Conservation (phyloP, 2,797 vertebrate species). For the Moxostoma hubbsi region DNA sequence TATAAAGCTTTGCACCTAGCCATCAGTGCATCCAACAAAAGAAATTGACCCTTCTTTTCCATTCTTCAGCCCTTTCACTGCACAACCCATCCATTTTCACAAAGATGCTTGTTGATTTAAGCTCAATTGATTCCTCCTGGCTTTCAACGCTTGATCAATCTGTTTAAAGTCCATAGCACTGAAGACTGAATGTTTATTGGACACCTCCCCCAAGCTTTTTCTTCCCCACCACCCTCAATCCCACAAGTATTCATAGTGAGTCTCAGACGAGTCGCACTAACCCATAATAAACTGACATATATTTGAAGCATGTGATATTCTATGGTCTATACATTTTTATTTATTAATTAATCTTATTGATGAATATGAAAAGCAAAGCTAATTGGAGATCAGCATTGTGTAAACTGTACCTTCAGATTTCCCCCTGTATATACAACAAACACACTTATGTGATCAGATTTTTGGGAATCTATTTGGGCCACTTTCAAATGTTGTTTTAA, state of each 20-base stretch:
- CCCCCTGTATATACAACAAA: not conserved
- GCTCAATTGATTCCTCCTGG: constrained; percentile 45
- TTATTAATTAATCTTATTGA: not conserved
- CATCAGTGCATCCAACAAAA: constrained; percentile 40
- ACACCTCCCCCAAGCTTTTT: constrained; percentile 9
- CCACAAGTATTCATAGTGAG: constrained; percentile 12
- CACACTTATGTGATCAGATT: no score
- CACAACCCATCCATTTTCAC: constrained; percentile 11
- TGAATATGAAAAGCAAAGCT: constrained; percentile 5
- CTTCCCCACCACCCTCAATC: not conserved
- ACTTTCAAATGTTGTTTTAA: no score
- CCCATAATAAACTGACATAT: not conserved
- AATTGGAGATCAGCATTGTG: constrained; percentile 1
- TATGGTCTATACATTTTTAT: not conserved
- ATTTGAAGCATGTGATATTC: constrained; percentile 4
- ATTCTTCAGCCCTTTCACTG: constrained; percentile 38
- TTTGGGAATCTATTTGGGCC: no score
- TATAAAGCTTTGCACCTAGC: constrained; percentile 48
- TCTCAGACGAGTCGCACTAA: constrained; percentile 1
- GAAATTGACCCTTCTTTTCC: constrained; percentile 21
- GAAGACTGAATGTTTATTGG: constrained; percentile 62
- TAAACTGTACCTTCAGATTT: not conserved
- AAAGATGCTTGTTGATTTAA: constrained; percentile 61
- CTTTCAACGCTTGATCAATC: constrained; percentile 66
- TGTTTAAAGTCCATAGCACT: constrained; percentile 51